Evolutionary conservation across 2,113 vertebrate genomes (phyloP).

Genomic region (Geococcyx californianus): DNA sequence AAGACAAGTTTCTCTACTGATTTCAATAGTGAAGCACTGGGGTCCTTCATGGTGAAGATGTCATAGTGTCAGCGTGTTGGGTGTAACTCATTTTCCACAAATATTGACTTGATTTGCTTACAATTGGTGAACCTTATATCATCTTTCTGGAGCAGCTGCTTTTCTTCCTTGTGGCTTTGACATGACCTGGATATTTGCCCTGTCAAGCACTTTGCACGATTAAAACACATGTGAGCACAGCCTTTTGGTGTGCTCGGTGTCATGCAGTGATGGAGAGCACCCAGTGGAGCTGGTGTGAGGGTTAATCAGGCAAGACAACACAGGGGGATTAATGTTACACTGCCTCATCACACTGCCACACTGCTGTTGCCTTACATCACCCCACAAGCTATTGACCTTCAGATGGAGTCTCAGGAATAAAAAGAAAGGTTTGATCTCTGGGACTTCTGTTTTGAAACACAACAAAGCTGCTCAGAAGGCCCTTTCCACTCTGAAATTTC

Average conservation of each 20-base stretch:
- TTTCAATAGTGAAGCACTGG: background rate
- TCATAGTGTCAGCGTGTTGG: background rate
- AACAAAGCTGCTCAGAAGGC: constrained; percentile 23
- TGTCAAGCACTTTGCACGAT: background rate
- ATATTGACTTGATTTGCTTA: background rate
- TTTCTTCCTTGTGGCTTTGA: background rate
- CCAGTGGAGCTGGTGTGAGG: constrained; percentile 9
- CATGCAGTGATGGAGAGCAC: constrained; percentile 60
- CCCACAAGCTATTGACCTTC: constrained; percentile 61
- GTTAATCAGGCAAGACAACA: constrained; percentile 73
- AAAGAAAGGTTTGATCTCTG: constrained; percentile 77
- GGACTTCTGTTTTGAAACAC: constrained; percentile 45
- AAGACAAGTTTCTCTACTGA: background rate
- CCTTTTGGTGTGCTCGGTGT: background rate
- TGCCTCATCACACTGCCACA: constrained; percentile 34
- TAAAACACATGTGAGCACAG: background rate
- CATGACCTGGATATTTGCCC: background rate
- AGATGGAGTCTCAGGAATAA: constrained; percentile 75
- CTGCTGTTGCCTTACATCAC: constrained; percentile 32
- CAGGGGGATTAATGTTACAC: constrained; percentile 48
- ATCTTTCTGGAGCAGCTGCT: background rate
- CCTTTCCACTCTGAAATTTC: background rate
- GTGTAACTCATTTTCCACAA: background rate
- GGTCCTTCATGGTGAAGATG: background rate
- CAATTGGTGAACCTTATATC: fast-evolving